Evolutionary conservation across 2,113 vertebrate genomes (phyloP).

Genomic region (Oreamnos americanus): DNA sequence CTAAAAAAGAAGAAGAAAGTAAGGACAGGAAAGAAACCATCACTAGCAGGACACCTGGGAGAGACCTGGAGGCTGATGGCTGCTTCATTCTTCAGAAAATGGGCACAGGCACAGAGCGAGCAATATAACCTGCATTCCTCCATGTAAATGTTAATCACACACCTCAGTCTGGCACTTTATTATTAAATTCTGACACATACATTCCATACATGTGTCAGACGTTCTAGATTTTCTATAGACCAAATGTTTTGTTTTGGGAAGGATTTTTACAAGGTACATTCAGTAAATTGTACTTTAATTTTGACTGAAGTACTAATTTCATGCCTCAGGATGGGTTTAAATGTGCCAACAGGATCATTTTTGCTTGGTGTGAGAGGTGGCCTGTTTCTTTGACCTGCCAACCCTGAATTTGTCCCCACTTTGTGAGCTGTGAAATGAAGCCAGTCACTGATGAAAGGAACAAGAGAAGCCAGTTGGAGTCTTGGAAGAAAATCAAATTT

Average conservation of each 20-base stretch:
- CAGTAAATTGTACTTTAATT: not conserved
- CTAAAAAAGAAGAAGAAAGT: not conserved
- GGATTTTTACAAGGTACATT: not conserved
- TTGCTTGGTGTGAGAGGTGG: not conserved
- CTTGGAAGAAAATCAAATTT: slow-evolving; percentile 34
- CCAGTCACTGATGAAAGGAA: not conserved
- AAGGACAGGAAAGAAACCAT: not conserved
- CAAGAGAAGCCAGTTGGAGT: not conserved
- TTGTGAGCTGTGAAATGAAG: not conserved
- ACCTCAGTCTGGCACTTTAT: not conserved
- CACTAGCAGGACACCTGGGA: not conserved
- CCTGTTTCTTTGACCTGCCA: not conserved
- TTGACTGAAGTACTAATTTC: not conserved
- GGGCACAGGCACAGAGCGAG: not conserved
- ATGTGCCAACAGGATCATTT: not conserved
- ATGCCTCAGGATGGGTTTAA: not conserved
- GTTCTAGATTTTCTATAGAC: not conserved
- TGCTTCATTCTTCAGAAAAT: not conserved
- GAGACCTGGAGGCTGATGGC: not conserved
- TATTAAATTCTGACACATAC: not conserved
- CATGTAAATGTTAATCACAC: not conserved
- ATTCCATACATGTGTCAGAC: not conserved
- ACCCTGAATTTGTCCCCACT: not conserved
- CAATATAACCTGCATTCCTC: not conserved
- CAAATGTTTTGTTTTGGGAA: not conserved